phyloP scores from a whole-genome alignment of 2,888 invertebrate species.

The Andrena flavipes region DNA sequence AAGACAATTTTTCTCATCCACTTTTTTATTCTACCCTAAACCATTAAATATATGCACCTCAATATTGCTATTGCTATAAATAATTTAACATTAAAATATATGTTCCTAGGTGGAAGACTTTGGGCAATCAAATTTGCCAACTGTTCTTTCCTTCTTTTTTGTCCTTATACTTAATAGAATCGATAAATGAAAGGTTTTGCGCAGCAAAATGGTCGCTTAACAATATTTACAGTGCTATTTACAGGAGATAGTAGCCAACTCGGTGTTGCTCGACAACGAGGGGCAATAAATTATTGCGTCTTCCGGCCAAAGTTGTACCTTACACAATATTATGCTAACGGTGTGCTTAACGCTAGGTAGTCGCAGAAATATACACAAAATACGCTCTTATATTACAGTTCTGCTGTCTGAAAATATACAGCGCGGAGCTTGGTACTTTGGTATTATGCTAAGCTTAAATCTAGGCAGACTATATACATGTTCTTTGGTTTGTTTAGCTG shows the following conservation, averaged over 20 bases:
- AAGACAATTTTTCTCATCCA: background rate
- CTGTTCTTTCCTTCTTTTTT: too few relatives aligned
- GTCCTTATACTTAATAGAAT: background rate
- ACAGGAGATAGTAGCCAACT: background rate
- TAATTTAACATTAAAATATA: background rate
- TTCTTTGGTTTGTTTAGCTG: slow-evolving; percentile 67
- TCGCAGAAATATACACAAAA: slow-evolving; percentile 24
- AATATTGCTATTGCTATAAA: background rate
- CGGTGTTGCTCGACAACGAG: background rate
- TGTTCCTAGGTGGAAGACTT: too few relatives aligned
- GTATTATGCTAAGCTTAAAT: background rate
- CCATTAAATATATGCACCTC: background rate
- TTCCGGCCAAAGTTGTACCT: slow-evolving; percentile 67
- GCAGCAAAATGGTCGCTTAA: background rate
- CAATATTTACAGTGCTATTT: slow-evolving; percentile 54
- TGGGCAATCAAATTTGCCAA: background rate
- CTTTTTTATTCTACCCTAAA: background rate
- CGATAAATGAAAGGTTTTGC: background rate
- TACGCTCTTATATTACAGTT: slow-evolving; percentile 26
- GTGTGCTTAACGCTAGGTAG: background rate
- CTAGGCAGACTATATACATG: slow-evolving; percentile 44
- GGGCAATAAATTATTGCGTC: slow-evolving; percentile 77
- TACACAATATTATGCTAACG: background rate
- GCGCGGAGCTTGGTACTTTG: background rate
- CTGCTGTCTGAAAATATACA: slow-evolving; percentile 28